Conservation (phyloP, 2,888 invertebrate genomes). For the Abscondita cerata region DNA sequence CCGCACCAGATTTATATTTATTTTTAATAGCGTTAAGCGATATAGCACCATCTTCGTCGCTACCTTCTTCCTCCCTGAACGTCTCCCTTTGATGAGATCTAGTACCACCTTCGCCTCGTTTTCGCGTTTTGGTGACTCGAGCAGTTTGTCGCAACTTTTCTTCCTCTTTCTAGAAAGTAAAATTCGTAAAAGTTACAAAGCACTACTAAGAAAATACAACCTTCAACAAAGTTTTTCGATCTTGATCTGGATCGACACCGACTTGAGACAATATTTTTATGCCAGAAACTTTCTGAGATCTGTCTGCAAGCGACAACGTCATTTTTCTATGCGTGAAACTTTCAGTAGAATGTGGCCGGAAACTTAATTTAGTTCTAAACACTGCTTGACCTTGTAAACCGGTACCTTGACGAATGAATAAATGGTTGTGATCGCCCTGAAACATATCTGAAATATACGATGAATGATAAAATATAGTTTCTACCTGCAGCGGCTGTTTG, state of each 20-base stretch:
- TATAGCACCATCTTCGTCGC: constrained; percentile 93
- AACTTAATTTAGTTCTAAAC: constrained; percentile 94
- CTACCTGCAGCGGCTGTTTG: constrained; percentile 84
- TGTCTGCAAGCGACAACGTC: constrained; percentile 96
- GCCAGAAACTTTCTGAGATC: constrained; percentile 90
- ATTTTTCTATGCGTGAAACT: constrained; percentile 99
- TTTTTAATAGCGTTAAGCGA: constrained; percentile 95
- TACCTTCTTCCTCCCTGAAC: constrained; percentile 79
- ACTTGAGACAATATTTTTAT: constrained; percentile 96
- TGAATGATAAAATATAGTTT: neutral
- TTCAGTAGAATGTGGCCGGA: constrained; percentile 98
- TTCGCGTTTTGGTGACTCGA: constrained; percentile 63
- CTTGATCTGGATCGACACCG: constrained; percentile 92
- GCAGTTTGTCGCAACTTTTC: constrained; percentile 91
- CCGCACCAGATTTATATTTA: constrained; percentile 76
- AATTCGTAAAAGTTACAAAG: neutral
- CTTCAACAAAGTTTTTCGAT: constrained; percentile 90
- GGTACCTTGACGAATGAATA: constrained; percentile 97
- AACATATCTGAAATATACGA: constrained; percentile 42
- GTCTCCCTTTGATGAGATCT: constrained; percentile 57
- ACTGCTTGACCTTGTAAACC: constrained; percentile 98
- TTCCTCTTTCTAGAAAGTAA: constrained; percentile 84
- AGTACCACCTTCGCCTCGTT: constrained; percentile 52
- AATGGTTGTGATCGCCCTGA: constrained; percentile 94
- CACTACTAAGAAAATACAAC: constrained; percentile 55